A percentile compares a stretch with the other conserved stretches of the same genome.
phyloP scores from a whole-genome alignment of 1,140 invertebrate species.

The Chrysoperla carnea region DNA sequence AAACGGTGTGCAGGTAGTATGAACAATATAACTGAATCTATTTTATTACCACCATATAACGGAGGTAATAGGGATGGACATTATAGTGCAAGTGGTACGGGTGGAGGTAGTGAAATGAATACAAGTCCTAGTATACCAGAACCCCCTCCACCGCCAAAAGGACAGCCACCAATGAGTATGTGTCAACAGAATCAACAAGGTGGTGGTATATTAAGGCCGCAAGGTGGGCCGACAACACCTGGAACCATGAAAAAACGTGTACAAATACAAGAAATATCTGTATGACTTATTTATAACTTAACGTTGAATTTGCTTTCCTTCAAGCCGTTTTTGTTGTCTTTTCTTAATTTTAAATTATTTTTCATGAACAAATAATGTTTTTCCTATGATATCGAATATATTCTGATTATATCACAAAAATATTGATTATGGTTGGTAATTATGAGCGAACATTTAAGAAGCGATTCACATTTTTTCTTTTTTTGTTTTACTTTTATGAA shows the following conservation, averaged over 20 bases:
- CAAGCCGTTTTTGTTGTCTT: too few species aligned
- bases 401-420: too few species aligned
- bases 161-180: neutral
- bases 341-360: too few species aligned
- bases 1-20: conserved; percentile 29
- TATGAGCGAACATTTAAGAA: too few species aligned
- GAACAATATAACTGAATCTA: conserved; percentile 18
- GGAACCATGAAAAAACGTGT: conserved; percentile 67
- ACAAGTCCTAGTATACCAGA: conserved; percentile 40
- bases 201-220: conserved; percentile 40
- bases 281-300: conserved; percentile 31
- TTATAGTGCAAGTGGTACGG: conserved; percentile 24
- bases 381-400: too few species aligned
- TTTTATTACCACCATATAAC: conserved; percentile 24
- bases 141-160: conserved; percentile 45
- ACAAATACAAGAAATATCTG: conserved; percentile 75
- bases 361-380: too few species aligned
- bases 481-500: too few species aligned
- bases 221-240: conserved; percentile 29
- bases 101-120: conserved; percentile 22
- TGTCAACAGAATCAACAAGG: conserved; percentile 26
- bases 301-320: too few species aligned
- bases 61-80: conserved; percentile 21
- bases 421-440: too few species aligned
- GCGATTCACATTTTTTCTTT: too few species aligned